phyloP scores from a whole-genome alignment of 2,888 invertebrate genomes.

The Ormyrus thymus region DNA sequence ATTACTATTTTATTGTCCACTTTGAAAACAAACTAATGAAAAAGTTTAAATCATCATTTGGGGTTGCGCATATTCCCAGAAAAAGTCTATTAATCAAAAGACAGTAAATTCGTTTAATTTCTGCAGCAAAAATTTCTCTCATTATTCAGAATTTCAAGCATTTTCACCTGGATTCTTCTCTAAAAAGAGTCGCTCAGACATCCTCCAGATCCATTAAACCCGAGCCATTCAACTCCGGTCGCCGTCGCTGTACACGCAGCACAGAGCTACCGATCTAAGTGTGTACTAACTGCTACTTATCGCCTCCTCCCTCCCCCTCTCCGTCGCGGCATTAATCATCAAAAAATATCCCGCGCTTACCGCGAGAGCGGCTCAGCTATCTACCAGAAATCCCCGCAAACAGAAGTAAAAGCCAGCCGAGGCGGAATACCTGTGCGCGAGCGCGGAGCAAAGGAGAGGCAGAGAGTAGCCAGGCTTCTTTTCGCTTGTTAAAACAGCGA shows the following conservation, averaged over 20 bases:
- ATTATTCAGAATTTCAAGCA: too few relatives aligned
- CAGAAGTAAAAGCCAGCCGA: slow-evolving; percentile 13
- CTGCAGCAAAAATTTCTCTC: too few relatives aligned
- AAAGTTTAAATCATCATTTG: too few relatives aligned
- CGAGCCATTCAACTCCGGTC: neutral
- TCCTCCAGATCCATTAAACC: slow-evolving; percentile 47
- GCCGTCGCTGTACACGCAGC: neutral
- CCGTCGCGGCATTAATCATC: slow-evolving; percentile 20
- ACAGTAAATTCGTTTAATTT: too few relatives aligned
- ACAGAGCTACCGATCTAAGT: slow-evolving; percentile 55
- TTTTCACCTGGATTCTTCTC: neutral
- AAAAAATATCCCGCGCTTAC: slow-evolving; percentile 19
- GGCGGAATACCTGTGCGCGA: too few relatives aligned
- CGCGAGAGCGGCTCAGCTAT: neutral
- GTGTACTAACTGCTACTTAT: slow-evolving; percentile 64
- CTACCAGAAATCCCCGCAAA: slow-evolving; percentile 9
- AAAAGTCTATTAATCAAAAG: too few relatives aligned
- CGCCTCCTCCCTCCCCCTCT: slow-evolving; percentile 40
- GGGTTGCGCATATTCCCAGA: too few relatives aligned
- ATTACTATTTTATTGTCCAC: too few relatives aligned
- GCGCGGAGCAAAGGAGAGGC: neutral
- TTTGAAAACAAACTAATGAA: too few relatives aligned
- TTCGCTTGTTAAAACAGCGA: slow-evolving; percentile 49
- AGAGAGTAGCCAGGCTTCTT: slow-evolving; percentile 23
- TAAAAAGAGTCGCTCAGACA: neutral